Evolutionary conservation across 2,888 invertebrate species (phyloP), one percentile per base, ranked within the genome.

Genomic region (Melanostoma scalare): DNA sequence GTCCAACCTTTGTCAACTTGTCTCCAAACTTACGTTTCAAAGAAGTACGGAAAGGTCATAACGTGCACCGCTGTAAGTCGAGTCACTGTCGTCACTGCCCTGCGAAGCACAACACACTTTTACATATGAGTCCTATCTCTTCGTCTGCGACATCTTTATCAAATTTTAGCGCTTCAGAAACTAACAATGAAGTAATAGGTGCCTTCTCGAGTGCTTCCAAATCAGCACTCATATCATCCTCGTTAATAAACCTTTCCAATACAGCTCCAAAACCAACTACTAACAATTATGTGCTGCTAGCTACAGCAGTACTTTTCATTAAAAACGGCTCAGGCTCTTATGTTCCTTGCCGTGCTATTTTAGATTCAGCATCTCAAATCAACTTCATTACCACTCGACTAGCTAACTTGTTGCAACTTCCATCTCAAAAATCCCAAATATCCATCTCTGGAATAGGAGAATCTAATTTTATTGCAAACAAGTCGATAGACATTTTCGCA

Each of bases 31-130:
- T n/a, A n/a, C n/a, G n/a, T n/a, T n/a, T n/a, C n/a, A n/a, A n/a
- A n/a, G n/a, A n/a, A n/a, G n/a, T n/a, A n/a, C n/a, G n/a, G n/a
- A n/a, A n/a, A n/a, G n/a, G n/a, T n/a, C n/a, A n/a, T n/a, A n/a
- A n/a, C n/a, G n/a, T n/a, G n/a, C n/a, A n/a, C n/a, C n/a, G n/a
- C n/a, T n/a, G n/a, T n/a, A 86, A 71, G 30, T 81, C 75, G 4
- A 63, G 73, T 44, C 52, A 55, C 4, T 86, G 77, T 61, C 76
- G 74, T 20, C 56, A 78, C 50, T 85, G 85, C 6, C 31, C 63
- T 6, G 48, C 71, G 10, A 86, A 81, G 8, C 79, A 85, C 60
- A 73, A 85, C 10, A 68, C 77, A 4, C 31, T 86, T 4, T 30
- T 38, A 36, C n/a, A n/a, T n/a, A n/a, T n/a, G n/a, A n/a, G n/a